A percentile compares a stretch with the other conserved stretches of the same genome.
phyloP scores from a whole-genome alignment of 2,888 invertebrate genomes.

The Capitulum mitella region DNA sequence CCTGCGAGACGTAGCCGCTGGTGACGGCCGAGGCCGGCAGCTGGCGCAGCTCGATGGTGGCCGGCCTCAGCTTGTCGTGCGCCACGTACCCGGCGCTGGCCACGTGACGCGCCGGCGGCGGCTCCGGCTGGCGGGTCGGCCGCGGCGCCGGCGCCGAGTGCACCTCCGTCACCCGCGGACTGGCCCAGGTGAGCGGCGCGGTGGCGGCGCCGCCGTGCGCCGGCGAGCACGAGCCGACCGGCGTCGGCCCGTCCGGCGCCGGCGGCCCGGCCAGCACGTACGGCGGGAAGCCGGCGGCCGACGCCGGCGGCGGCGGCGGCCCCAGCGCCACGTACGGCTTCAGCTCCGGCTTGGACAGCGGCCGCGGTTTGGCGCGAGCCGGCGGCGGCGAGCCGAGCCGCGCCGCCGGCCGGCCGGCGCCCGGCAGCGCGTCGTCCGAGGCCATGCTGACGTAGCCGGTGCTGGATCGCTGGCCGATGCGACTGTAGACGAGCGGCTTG shows the following conservation, averaged over 20 bases:
- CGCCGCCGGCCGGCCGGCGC: neutral
- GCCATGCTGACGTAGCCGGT: conserved; percentile 18
- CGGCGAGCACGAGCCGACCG: neutral
- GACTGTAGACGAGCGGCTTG: neutral
- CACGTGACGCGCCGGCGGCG: neutral
- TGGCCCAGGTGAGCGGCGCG: neutral
- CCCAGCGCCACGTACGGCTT: conserved; percentile 9
- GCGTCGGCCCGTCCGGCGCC: neutral
- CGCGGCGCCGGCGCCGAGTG: neutral
- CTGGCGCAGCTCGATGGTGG: neutral
- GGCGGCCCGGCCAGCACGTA: conserved; percentile 19
- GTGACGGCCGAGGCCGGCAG: neutral
- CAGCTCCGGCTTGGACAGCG: neutral
- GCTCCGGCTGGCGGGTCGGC: neutral
- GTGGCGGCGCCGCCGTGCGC: neutral
- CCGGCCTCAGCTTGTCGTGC: neutral
- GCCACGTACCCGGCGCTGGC: conserved; percentile 2
- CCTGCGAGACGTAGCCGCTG: neutral
- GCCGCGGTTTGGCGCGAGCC: neutral
- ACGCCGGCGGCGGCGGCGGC: conserved; percentile 4
- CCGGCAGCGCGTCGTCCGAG: neutral
- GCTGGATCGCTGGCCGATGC: neutral
- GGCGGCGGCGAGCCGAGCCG: neutral
- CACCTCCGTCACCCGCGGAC: neutral
- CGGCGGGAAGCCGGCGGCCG: conserved; percentile 12